Base-by-base conservation (phyloP, 1,140 invertebrate species). In the Hycleus cichorii region DNA sequence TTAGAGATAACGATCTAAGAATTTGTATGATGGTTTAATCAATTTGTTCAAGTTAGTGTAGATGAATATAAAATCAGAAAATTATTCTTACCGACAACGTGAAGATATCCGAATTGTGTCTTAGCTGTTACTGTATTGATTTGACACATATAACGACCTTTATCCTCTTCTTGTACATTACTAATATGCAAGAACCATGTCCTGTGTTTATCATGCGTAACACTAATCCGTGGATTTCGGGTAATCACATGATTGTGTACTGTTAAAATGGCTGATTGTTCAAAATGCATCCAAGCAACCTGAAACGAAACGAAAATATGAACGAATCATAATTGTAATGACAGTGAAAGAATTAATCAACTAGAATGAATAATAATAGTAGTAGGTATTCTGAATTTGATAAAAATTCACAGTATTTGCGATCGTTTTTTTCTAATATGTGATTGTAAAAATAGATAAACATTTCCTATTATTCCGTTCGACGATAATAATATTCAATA, bases 271-370 rank as follows among this genome's bases (percentile, higher is more conserved):
- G 93, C 89, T 39, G 91, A 93, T 73, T 93, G 92, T 71, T 96
- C 93, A 73, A 93, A 93, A 71, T 94, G 86, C 85, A 95, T 93
- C 91, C 92, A 94, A 54, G 92, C 93, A 50, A 95, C 90, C 91
- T 94, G 78, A 49, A 82, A 78, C 39, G 39, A 39, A 42, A 42
- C 40, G 10, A 42, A 42, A 7, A 42, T 39, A 39, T 10, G 10
- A 39, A 39, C 39, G 10, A 39, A 39, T 39, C 18, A 18, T 18
- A 18, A 18, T 18, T 18, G 18, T 18, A 18, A 18, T 18, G 18
- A 18, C 18, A 18, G 18, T 18, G 18, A 18, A 18, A 18, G 18
- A 18, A 18, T 18, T 18, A 1, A 18, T 18, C 18, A 18, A 18
- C 18, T 18, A 18, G 1, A 18, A 18, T 18, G 18, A 18, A 18